Base-by-base conservation (phyloP, 1,140 invertebrate genomes). In the Drosophila azteca region DNA sequence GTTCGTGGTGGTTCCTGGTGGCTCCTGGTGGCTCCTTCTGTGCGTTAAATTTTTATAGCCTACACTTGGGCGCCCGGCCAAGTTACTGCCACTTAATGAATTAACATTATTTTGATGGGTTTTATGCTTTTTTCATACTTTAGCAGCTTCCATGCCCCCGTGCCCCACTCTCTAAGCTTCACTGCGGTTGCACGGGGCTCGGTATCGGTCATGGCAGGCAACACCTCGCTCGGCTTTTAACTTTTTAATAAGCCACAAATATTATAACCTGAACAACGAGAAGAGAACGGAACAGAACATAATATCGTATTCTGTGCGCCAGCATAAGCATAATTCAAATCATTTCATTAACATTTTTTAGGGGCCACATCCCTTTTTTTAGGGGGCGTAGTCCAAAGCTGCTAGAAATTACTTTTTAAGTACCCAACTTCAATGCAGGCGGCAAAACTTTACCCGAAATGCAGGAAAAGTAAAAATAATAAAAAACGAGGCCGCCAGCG, bases 91-190 rank as follows among this genome's bases (percentile, higher is more conserved):
- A 88, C 83, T 88, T 88, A 88, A 88, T 88, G 83, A 88, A 88
- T 88, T 88, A 88, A 88, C 83, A 88, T 88, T 88, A 83, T 88
- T 88, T 88, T 88, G 84, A 88, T 88, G 83, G 84, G 79, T 71
- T 88, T 88, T 85, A 85, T 85, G 82, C 65, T 83, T 85, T 78
- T 82, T 88, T 88, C 83, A 78, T 85, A 77, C 75, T 67, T 59
- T 41, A 48, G 64, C 73, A 61, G 73, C 73, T 79, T 55, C 53
- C 82, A 66, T 71, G 39, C 26, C 48, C 57, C 53, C 87, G 67
- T 66, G 39, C 26, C 48, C 57, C 66, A 54, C 58, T 66, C 58
- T 66, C 58, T 54, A 46, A 20, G 59, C 50, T 39, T 59, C 60
- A 54, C 57, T 77, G 63, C 51, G 51, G 72, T 61, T 68, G 64